phyloP scores from a whole-genome alignment of 2,113 vertebrate species.

The Gallinago undulata region DNA sequence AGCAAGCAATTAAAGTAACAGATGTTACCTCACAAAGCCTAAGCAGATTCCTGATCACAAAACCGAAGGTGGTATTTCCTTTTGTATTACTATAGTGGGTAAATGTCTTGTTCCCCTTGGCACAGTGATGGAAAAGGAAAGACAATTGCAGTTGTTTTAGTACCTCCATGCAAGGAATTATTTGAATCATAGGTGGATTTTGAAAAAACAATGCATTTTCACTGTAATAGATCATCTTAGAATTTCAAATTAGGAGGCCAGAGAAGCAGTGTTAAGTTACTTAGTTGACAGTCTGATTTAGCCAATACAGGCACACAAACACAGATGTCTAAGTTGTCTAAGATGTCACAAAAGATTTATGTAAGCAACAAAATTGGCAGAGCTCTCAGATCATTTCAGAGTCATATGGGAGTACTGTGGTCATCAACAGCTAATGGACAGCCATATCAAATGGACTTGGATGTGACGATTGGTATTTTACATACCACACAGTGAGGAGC shows the following conservation, averaged over 20 bases:
- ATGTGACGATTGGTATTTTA: neutral
- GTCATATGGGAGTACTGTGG: neutral
- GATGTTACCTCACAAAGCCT: constrained; percentile 17
- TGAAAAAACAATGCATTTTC: neutral
- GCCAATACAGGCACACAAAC: neutral
- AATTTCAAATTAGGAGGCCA: neutral
- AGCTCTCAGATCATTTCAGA: neutral
- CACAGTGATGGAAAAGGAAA: neutral
- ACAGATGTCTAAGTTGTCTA: neutral
- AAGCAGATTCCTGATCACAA: neutral
- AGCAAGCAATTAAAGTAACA: constrained; percentile 45
- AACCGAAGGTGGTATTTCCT: neutral
- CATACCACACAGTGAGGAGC: neutral
- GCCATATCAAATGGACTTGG: neutral
- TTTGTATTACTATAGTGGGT: rapidly evolving
- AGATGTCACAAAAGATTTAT: neutral
- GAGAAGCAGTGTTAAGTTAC: neutral
- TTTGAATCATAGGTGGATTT: neutral
- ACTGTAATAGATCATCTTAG: neutral
- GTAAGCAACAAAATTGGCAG: neutral
- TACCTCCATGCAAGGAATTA: neutral
- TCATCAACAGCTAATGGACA: neutral
- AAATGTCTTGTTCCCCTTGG: neutral
- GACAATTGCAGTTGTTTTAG: neutral
- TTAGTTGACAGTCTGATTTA: neutral